These are phyloP conservation scores for Chymomyza fuscimana DNA, from an alignment of 2,888 invertebrate species.

Conservation along the genomic window DNA sequence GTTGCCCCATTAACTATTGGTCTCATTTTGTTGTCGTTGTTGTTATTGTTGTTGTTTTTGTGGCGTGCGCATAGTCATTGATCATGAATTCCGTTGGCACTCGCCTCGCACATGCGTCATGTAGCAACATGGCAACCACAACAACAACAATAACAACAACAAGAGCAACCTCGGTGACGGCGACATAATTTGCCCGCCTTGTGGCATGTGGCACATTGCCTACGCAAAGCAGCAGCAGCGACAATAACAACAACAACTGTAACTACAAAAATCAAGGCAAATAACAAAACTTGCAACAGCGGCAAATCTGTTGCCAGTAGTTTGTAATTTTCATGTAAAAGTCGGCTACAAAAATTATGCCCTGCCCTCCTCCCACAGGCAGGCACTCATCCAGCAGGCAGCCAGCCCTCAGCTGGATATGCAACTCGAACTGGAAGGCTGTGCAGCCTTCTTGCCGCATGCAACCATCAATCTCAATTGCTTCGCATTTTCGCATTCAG, in stretches of 20 bases:
- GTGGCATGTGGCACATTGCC: slow-evolving; percentile 49
- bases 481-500: slow-evolving; percentile 73
- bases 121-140: slow-evolving; percentile 13
- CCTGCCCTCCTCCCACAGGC: slow-evolving; percentile 54
- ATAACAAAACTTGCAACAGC: slow-evolving; percentile 12
- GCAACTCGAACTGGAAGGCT: neutral
- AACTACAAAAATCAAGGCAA: slow-evolving; percentile 49
- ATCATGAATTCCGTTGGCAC: slow-evolving; percentile 71
- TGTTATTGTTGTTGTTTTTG: slow-evolving; percentile 19
- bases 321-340: slow-evolving; percentile 74
- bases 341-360: slow-evolving; percentile 67
- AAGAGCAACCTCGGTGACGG: slow-evolving; percentile 32
- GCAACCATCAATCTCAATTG: slow-evolving; percentile 71
- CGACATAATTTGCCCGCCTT: slow-evolving; percentile 68
- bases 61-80: slow-evolving; percentile 65
- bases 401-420: slow-evolving; percentile 38
- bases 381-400: slow-evolving; percentile 1
- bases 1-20: slow-evolving; percentile 33
- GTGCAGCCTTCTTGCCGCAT: neutral
- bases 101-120: slow-evolving; percentile 67
- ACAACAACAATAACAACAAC: neutral
- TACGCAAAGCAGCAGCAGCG: slow-evolving; percentile 30
- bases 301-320: slow-evolving; percentile 58
- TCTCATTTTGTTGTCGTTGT: slow-evolving; percentile 52
- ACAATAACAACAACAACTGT: slow-evolving; percentile 38